Percentiles rank a stretch among this genome's conserved stretches.
Evolutionary conservation across 1,140 invertebrate genomes (phyloP).

Genomic region (Sipha flava): DNA sequence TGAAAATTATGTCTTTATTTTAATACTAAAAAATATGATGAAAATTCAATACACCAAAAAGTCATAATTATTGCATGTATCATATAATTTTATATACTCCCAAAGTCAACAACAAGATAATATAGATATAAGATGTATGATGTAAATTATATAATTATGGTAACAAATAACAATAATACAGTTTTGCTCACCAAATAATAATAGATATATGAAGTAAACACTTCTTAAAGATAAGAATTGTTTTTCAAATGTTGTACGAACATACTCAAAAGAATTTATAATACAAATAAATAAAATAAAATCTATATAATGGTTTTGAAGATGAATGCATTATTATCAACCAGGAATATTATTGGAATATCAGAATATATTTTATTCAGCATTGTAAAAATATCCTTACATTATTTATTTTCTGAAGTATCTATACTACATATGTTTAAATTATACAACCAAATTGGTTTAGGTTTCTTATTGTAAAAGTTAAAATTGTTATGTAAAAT

Average conservation of each 20-base stretch:
- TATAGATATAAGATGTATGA: neutral
- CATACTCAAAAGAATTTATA: neutral
- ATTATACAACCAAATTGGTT: too few species aligned
- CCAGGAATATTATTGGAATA: neutral
- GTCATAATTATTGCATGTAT: neutral
- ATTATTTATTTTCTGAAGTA: neutral
- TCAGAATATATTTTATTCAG: neutral
- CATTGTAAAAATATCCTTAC: neutral
- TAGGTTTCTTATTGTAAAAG: too few species aligned
- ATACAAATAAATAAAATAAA: neutral
- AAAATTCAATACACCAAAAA: neutral
- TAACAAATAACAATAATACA: neutral
- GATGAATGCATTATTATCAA: neutral
- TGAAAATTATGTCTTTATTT: neutral
- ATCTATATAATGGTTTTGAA: neutral
- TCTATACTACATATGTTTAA: too few species aligned
- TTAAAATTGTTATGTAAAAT: too few species aligned
- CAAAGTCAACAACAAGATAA: neutral
- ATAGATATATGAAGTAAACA: neutral
- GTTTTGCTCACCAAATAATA: neutral
- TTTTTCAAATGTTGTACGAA: neutral
- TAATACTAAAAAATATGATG: neutral
- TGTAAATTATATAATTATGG: neutral
- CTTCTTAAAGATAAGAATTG: neutral
- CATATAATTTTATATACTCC: neutral